These are phyloP conservation scores for Meriones unguiculatus DNA, from an alignment of 2,113 vertebrate species.

Conservation along the genomic window DNA sequence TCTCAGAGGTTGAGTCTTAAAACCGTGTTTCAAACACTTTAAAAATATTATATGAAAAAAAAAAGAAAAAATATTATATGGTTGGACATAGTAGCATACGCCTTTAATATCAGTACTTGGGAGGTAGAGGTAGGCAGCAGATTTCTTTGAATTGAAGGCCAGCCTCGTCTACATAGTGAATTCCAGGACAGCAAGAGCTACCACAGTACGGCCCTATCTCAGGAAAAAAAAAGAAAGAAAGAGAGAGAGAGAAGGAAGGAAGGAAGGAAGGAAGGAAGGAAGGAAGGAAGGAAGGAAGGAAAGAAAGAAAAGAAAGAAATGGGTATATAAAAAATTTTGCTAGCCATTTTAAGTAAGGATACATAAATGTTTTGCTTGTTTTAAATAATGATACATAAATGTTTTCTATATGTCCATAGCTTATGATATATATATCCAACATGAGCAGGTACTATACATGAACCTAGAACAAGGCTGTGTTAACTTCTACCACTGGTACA, in stretches of 20 bases:
- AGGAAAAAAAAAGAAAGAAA: neutral
- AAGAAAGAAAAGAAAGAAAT: neutral
- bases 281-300: neutral
- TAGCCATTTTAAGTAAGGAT: constrained; percentile 25
- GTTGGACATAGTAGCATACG: neutral
- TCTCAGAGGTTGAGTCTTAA: neutral
- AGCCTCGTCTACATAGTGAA: neutral
- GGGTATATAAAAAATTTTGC: neutral
- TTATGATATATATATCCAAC: neutral
- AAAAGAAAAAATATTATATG: neutral
- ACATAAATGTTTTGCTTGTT: neutral
- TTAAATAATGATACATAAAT: neutral
- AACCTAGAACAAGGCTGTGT: neutral
- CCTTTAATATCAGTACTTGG: neutral
- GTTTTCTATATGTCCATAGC: neutral
- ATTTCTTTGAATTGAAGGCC: neutral
- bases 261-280: neutral
- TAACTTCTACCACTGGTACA: neutral
- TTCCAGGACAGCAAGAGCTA: neutral
- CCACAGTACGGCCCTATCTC: neutral
- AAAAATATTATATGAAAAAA: too few species aligned
- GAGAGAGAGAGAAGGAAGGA: too few species aligned
- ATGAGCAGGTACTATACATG: neutral
- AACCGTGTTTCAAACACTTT: neutral
- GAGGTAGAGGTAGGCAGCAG: neutral